These are phyloP conservation scores for Philopotamus ludificatus DNA, from an alignment of 1,140 invertebrate species.

Conservation along the genomic window DNA sequence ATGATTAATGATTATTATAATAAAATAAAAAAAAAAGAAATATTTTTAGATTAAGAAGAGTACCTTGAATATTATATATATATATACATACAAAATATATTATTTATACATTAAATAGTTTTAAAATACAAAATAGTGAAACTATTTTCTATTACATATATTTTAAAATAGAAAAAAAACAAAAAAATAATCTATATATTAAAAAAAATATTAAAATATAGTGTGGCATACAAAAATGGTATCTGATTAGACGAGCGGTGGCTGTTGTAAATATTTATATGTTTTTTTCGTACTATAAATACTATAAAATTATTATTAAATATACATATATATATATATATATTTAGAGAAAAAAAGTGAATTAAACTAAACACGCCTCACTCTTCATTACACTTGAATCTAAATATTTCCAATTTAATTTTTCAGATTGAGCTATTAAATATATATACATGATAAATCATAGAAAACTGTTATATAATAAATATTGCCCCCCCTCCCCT, in stretches of 20 bases:
- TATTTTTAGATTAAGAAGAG: slow-evolving; percentile 42
- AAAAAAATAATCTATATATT: slow-evolving; percentile 20
- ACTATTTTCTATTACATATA: slow-evolving; percentile 43
- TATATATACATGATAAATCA: too few relatives aligned
- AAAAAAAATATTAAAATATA: slow-evolving; percentile 11
- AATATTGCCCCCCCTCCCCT: too few relatives aligned
- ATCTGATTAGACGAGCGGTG: not conserved
- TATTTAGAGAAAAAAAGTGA: too few relatives aligned
- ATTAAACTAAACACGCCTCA: too few relatives aligned
- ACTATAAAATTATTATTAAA: too few relatives aligned
- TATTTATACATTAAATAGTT: slow-evolving; percentile 40
- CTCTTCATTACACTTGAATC: not conserved
- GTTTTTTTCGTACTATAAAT: not conserved
- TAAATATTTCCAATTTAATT: not conserved
- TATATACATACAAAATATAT: slow-evolving; percentile 18
- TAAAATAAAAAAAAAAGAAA: slow-evolving; percentile 32
- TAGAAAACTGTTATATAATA: too few relatives aligned
- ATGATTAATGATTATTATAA: slow-evolving; percentile 6
- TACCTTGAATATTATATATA: slow-evolving; percentile 38
- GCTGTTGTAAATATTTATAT: slow-evolving; percentile 4
- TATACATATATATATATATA: too few relatives aligned
- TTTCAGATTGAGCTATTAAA: too few relatives aligned
- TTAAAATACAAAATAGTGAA: slow-evolving; percentile 41
- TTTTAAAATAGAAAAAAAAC: slow-evolving; percentile 39
- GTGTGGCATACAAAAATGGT: not conserved